phyloP scores from a whole-genome alignment of 2,797 vertebrate species.

The Podarcis lilfordi region DNA sequence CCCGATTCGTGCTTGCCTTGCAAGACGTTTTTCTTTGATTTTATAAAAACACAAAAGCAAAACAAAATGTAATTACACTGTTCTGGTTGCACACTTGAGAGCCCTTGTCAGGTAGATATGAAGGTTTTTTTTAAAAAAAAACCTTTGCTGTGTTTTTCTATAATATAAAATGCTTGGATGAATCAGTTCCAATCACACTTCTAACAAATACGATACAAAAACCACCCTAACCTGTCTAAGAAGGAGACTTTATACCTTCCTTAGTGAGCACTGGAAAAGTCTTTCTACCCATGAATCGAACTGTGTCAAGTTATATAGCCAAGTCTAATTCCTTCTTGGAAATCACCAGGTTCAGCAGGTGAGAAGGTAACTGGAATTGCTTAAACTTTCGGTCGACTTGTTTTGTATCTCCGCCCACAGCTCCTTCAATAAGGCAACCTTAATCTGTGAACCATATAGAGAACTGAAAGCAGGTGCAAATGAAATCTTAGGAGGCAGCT shows the following conservation, averaged over 20 bases:
- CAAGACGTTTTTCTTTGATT: conserved; percentile 88
- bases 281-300: background rate
- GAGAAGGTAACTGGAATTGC: conserved; percentile 47
- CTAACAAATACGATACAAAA: background rate
- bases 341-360: conserved; percentile 59
- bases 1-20: conserved; percentile 87
- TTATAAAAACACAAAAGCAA: conserved; percentile 68
- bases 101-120: conserved; percentile 47
- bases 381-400: conserved; percentile 39
- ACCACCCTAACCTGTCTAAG: accelerated
- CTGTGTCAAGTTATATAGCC: conserved; percentile 33
- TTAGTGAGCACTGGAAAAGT: background rate
- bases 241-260: background rate
- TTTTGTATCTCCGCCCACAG: conserved; percentile 48
- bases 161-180: background rate
- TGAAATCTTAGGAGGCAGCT: conserved; percentile 12
- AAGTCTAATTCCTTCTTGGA: conserved; percentile 40
- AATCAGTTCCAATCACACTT: background rate
- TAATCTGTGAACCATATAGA: conserved; percentile 55
- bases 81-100: conserved; percentile 44
- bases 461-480: conserved; percentile 66
- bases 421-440: conserved; percentile 20
- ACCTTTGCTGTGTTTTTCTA: background rate
- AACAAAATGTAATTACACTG: conserved; percentile 67
- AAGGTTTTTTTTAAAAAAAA: background rate